Evolutionary conservation across 1,140 invertebrate species (phyloP).

Genomic region (Xylocopa sonorina): DNA sequence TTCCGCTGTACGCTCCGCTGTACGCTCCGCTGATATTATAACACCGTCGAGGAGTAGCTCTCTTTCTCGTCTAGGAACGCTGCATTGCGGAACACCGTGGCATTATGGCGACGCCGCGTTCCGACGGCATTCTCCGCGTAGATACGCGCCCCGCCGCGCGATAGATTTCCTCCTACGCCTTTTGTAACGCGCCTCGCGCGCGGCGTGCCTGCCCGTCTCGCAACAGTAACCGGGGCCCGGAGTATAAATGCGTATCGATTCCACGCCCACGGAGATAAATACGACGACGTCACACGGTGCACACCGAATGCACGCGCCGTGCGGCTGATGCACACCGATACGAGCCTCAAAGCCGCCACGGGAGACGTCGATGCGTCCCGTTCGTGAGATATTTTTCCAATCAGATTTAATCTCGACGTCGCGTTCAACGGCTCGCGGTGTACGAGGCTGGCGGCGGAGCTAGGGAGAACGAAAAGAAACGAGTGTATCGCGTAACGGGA

Average conservation of each 20-base stretch:
- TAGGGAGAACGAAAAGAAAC: not conserved
- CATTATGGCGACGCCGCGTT: not conserved
- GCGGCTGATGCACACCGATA: not conserved
- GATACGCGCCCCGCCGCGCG: not conserved
- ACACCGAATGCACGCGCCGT: not conserved
- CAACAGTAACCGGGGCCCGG: not conserved
- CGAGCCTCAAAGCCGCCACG: not conserved
- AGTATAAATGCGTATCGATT: conserved; percentile 37
- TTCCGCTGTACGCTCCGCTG: too few relatives aligned
- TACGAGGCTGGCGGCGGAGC: too few relatives aligned
- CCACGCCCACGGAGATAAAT: conserved; percentile 32
- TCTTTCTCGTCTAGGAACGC: not conserved
- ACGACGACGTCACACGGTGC: conserved; percentile 7
- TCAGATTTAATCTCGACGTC: conserved; percentile 34
- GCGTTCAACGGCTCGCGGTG: not conserved
- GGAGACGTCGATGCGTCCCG: not conserved
- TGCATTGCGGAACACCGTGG: conserved; percentile 18
- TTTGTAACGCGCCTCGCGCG: not conserved
- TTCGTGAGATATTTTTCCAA: conserved; percentile 15
- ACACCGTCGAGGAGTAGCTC: not conserved
- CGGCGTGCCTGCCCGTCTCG: not conserved
- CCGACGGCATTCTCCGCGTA: not conserved
- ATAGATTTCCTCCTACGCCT: conserved; percentile 1
- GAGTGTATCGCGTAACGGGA: conserved; percentile 9
- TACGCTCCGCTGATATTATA: not conserved